Evolutionary conservation across 2,888 invertebrate genomes (phyloP), one percentile per base, ranked within the genome.

Genomic region (Unio delphinus): DNA sequence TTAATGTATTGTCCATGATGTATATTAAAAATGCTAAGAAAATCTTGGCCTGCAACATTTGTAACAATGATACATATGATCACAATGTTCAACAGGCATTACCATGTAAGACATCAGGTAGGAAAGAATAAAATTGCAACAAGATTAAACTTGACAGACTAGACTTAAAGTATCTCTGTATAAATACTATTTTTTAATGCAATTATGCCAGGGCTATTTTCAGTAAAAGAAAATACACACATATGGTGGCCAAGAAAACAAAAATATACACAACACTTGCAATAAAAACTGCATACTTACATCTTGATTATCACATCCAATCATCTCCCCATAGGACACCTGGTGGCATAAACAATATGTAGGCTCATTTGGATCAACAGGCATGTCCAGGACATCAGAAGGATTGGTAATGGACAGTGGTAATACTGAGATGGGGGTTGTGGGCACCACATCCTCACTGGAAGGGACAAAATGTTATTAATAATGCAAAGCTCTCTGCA

Each of bases 341-440:
- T 99, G 98, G 90, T 98, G 97, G 88, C 99, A 99, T 58, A 98
- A 92, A 90, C 98, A 99, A 89, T 99, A 99, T 0, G 98, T 98
- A 0, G 99, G 99, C 89, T 99, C 99, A 88, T 99, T 99, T 0
- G 99, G 99, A 92, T 99, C 92, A 1, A 93, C 92, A 7, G 92
- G 92, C 92, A 93, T 93, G 83, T 93, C 92, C 65, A 92, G 85
- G 2, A 92, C 92, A 77, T 92, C 98, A 78, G 97, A 88, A 0
- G 89, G 87, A 69, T 90, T 89, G 54, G 87, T 84, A 68, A 87
- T 85, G 17, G 89, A 84, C 61, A 87, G 68, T 0, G 86, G 84
- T n/a, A 88, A 82, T 67, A 87, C 69, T 0, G 86, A 83, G 45
- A 86, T 73, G n/a, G 80, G 67, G 55, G 78, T 70, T 5, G 79